These are phyloP conservation scores for Pandemis heparana DNA, from an alignment of 2,888 invertebrate genomes.

Conservation along the genomic window DNA sequence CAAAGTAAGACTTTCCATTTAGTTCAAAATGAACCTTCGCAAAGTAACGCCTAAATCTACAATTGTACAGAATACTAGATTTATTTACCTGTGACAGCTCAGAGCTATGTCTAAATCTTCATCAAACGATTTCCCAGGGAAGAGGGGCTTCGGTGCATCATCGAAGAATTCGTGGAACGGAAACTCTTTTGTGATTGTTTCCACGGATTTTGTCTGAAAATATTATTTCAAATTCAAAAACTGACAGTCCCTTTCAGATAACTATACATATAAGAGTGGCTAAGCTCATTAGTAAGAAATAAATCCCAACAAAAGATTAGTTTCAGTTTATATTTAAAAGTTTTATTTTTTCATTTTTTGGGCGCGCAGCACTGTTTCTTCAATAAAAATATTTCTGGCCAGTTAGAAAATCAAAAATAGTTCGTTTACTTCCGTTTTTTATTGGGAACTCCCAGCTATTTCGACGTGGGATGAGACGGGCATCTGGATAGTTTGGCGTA, in stretches of 20 bases:
- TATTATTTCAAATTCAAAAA: neutral
- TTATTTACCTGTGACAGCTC: slow-evolving; percentile 93
- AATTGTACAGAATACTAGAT: too few species aligned
- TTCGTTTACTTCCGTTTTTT: neutral
- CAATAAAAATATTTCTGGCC: neutral
- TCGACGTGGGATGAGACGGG: too few species aligned
- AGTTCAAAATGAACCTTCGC: too few species aligned
- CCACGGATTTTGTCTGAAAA: slow-evolving; percentile 63
- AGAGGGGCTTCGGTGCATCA: slow-evolving; percentile 97
- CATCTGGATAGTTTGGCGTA: neutral
- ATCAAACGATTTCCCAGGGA: slow-evolving; percentile 90
- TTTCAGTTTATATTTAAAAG: too few species aligned
- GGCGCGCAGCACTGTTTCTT: neutral
- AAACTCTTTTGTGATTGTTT: slow-evolving; percentile 91
- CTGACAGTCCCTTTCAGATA: too few species aligned
- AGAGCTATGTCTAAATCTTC: slow-evolving; percentile 95
- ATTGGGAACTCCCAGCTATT: neutral
- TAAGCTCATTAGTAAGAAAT: too few species aligned
- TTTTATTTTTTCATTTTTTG: neutral
- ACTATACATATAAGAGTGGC: too few species aligned
- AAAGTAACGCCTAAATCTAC: too few species aligned
- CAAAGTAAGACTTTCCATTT: too few species aligned
- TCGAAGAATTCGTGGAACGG: slow-evolving; percentile 98
- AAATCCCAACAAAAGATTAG: too few species aligned
- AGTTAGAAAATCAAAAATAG: neutral